Conservation (phyloP, 2,797 vertebrate genomes). For the Masticophis lateralis region DNA sequence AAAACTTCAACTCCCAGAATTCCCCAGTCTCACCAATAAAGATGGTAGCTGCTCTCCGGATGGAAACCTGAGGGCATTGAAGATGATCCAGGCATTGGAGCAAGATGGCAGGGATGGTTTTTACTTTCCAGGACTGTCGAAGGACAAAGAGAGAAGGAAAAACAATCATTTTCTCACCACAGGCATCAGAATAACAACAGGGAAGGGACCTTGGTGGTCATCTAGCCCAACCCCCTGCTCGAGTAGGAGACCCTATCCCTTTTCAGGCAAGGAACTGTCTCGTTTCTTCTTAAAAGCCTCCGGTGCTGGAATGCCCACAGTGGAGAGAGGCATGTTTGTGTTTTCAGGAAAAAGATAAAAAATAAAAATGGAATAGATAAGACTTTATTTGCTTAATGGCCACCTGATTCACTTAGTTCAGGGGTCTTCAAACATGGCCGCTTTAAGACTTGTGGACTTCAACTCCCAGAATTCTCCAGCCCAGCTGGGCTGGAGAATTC, state of each 20-base stretch:
- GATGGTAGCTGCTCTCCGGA: constrained; percentile 58
- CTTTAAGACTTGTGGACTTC: too few species aligned
- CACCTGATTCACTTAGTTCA: too few species aligned
- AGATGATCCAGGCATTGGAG: constrained; percentile 51
- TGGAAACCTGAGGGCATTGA: constrained; percentile 50
- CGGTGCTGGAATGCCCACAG: too few species aligned
- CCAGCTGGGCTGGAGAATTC: too few species aligned
- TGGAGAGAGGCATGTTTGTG: too few species aligned
- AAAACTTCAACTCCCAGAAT: neutral
- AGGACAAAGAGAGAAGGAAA: neutral
- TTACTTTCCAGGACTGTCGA: neutral
- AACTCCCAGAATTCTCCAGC: too few species aligned
- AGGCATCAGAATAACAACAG: neutral
- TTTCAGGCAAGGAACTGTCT: neutral
- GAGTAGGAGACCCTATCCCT: neutral
- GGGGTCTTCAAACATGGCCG: too few species aligned
- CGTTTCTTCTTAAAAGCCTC: neutral
- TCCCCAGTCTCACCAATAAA: constrained; percentile 57
- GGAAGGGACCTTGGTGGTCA: neutral
- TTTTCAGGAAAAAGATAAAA: too few species aligned
- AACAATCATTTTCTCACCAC: neutral
- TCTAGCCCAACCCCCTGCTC: neutral
- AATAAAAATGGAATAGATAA: too few species aligned
- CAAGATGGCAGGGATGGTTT: constrained; percentile 38
- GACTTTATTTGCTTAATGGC: too few species aligned